phyloP scores from a whole-genome alignment of 92 coral and sea anemone species.

The Actinernus sp. region DNA sequence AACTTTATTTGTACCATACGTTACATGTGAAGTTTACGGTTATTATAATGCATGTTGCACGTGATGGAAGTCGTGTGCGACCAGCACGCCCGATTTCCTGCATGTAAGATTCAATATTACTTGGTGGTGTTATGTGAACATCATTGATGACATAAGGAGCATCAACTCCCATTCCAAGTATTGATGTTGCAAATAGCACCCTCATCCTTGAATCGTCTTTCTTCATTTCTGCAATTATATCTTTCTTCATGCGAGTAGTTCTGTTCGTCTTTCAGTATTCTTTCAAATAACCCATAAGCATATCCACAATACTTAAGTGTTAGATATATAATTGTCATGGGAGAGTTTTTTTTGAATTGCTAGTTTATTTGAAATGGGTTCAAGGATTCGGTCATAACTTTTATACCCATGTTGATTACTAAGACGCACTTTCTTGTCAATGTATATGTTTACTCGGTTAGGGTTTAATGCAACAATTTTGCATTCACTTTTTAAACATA shows the following conservation, averaged over 20 bases:
- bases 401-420: conserved; percentile 58
- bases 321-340: conserved; percentile 66
- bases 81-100: conserved; percentile 79
- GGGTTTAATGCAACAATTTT: conserved; percentile 60
- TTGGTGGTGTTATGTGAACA: conserved; percentile 70
- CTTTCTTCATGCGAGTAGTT: conserved; percentile 65
- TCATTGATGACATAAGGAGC: conserved; percentile 54
- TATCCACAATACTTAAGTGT: conserved; percentile 64
- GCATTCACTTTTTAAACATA: conserved; percentile 10
- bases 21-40: too few relatives aligned
- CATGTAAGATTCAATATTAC: conserved; percentile 64
- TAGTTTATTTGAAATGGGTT: conserved; percentile 67
- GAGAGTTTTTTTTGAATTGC: conserved; percentile 59
- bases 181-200: conserved; percentile 74
- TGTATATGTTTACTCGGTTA: conserved; percentile 56
- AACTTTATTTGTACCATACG: too few relatives aligned
- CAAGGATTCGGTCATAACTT: conserved; percentile 47
- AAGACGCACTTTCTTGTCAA: conserved; percentile 51
- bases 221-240: conserved; percentile 56
- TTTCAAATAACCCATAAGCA: conserved; percentile 70
- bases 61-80: conserved; percentile 35
- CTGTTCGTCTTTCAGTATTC: conserved; percentile 59
- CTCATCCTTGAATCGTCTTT: conserved; percentile 52
- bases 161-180: conserved; percentile 82
- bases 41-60: conserved; percentile 57